Evolutionary conservation across 2,888 invertebrate species (phyloP), one percentile per base, ranked within the genome.

Genomic region (Hofmannophila pseudospretella): DNA sequence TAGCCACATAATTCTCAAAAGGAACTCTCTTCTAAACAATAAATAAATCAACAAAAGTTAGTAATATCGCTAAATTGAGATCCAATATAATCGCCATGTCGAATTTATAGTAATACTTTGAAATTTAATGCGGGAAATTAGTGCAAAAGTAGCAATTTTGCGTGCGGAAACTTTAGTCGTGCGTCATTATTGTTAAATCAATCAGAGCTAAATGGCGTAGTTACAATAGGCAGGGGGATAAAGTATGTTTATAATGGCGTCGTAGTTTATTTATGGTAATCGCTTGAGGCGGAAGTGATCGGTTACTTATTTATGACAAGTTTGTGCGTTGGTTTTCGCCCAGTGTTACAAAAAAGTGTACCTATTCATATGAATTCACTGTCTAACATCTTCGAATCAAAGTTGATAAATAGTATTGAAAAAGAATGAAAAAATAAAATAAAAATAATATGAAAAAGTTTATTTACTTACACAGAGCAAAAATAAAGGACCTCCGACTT

Each of bases 151-250:
- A 63, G 60, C 58, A 71, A 63, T 70, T 78, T 67, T 47, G 48
- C 36, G 51, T 50, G 50, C 45, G 55, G 62, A 71, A 81, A 81
- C 70, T 80, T 81, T 68, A 53, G 55, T 51, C 45, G 50, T 60
- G 56, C 64, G 61, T 72, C 71, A 84, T 85, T 79, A 82, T 67
- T 67, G 69, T 71, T 62, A 56, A 75, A 85, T 84, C 82, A 82
- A 79, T 82, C 79, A 77, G 61, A 5, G 20, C 31, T 47, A 51
- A 65, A 59, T 68, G 67, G 64, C 31, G 65, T 58, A 54, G 53
- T 48, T 54, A 47, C 56, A 62, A 66, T 67, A 57, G 73, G 49
- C 64, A 16, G 23, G 34, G 62, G 62, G 56, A 49, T 47, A 38
- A n/a, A 25, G 16, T 54, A 58, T 59, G 48, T 50, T 49, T 53